A percentile compares a stretch with the other conserved stretches of the same genome.
Conservation (phyloP, 2,113 vertebrate genomes). For the Aegotheles bennettii region DNA sequence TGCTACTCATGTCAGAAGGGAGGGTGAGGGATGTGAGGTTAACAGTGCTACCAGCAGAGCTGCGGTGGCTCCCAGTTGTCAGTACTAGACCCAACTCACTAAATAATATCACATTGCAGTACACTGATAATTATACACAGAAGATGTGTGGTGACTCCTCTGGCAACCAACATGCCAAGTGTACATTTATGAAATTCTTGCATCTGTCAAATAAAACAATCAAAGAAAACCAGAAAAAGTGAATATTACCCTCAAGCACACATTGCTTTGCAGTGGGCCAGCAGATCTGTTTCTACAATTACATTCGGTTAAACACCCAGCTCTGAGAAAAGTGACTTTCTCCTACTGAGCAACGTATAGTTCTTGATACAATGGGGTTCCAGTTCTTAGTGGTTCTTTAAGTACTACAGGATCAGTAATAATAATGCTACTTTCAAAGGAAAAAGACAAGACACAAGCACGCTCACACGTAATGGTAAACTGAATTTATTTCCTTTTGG, state of each 20-base stretch:
- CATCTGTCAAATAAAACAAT: background rate
- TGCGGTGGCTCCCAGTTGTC: background rate
- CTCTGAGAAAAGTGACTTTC: background rate
- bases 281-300: background rate
- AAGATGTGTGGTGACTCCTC: background rate
- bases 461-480: constrained; percentile 81
- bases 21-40: background rate
- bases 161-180: background rate
- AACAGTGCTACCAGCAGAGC: background rate
- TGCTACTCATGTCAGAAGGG: background rate
- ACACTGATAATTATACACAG: background rate
- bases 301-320: background rate
- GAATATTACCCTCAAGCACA: background rate
- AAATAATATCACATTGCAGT: background rate
- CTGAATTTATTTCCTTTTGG: constrained; percentile 87
- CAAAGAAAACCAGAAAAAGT: background rate
- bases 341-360: background rate
- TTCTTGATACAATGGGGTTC: background rate
- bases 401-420: background rate
- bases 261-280: constrained; percentile 1
- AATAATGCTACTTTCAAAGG: constrained; percentile 31
- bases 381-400: background rate
- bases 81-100: background rate
- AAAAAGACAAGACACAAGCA: constrained; percentile 71
- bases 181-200: background rate